phyloP scores from a whole-genome alignment of 2,797 vertebrate genomes.

The Setipinna tenuifilis region DNA sequence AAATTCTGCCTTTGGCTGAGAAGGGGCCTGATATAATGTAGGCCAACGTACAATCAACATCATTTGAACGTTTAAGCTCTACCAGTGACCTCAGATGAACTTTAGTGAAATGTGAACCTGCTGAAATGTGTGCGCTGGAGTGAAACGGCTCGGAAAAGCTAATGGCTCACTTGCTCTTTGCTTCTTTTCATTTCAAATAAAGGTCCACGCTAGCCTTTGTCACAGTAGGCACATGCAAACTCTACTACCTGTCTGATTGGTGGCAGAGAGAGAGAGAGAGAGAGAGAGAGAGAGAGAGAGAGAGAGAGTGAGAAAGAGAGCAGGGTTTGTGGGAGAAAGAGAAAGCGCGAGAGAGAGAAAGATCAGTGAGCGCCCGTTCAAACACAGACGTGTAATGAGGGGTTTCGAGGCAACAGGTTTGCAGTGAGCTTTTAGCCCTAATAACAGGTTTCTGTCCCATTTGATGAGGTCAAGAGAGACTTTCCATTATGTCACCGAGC shows the following conservation, averaged over 20 bases:
- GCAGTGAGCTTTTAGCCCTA: slow-evolving; percentile 23
- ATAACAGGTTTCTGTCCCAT: slow-evolving; percentile 22
- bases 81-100: slow-evolving; percentile 62
- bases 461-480: slow-evolving; percentile 15
- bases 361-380: slow-evolving; percentile 24
- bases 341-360: slow-evolving; percentile 5
- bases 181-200: slow-evolving; percentile 17
- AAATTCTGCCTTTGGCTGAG: background rate
- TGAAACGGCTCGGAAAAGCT: slow-evolving; percentile 15
- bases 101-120: slow-evolving; percentile 19
- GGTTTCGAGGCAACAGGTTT: slow-evolving; percentile 25
- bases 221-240: slow-evolving; percentile 4
- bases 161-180: background rate
- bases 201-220: background rate
- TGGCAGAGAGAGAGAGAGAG: background rate
- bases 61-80: slow-evolving; percentile 54
- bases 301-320: slow-evolving; percentile 9
- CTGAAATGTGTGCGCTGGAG: slow-evolving; percentile 5
- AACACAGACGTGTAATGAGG: slow-evolving; percentile 22
- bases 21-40: background rate
- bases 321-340: background rate
- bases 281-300: background rate
- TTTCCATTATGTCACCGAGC: slow-evolving; percentile 19
- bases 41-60: background rate
- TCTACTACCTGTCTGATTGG: slow-evolving; percentile 6